Base-by-base conservation (phyloP, 2,113 vertebrate genomes). In the Vimba vimba region DNA sequence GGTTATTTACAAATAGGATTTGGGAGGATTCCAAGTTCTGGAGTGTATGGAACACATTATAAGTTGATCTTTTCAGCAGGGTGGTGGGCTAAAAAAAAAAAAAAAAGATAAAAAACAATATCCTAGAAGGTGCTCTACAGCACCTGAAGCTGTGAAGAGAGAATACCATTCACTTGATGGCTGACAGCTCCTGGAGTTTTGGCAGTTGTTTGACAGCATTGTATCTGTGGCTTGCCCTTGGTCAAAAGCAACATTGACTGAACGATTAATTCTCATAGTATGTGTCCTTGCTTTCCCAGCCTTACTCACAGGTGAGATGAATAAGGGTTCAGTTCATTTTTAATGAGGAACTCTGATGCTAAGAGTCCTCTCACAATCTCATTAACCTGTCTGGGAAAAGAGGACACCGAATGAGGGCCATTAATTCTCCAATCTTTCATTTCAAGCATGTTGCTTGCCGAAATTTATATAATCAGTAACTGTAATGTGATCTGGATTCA, bases 281-380 rank as follows among this genome's bases (percentile, higher is more conserved):
- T 4, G 62, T 79, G 85, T 87, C 83, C 85, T 87, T 52, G 57
- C 36, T 74, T 86, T 89, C 77, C 81, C 85, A 88, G 12, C 64
- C 55, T 88, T 62, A 73, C 69, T 82, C 39, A 73, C 60, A 47
- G 52, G 60, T 69, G 17, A 45, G 55, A 89, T 89, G 69, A 59
- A 89, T 89, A 81, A 82, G 73, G 11, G 59, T 45, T 39, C 55
- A 43, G 52, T 45, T 11, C 0, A n/a, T 62, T 74, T 52, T 84
- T 89, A 88, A 88, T 79, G 82, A 88, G 62, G 59, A 86, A 47
- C 52, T 25, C 33, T 81, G 73, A 86, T 19, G 57, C 76, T 77
- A 85, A 87, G 62, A 84, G 77, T 89, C 84, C 79, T 83, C 57
- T 71, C 39, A 47, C 71, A 86, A 86, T 85, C 82, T 89, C 85